These are phyloP conservation scores for Emmelina monodactyla DNA, from an alignment of 2,888 invertebrate species.

Conservation along the genomic window DNA sequence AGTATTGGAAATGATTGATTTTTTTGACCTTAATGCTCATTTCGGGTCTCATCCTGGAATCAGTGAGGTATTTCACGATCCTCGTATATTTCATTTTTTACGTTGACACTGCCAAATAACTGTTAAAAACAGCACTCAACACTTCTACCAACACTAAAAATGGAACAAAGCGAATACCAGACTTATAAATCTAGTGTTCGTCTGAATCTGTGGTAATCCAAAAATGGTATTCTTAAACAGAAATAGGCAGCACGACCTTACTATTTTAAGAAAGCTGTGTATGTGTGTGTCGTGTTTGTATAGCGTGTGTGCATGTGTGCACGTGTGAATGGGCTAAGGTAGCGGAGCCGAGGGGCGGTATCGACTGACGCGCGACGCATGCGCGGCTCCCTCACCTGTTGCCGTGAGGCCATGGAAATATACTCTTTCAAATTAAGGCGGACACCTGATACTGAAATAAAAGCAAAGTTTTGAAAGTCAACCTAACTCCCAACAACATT, in stretches of 20 bases:
- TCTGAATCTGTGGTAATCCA: too few relatives aligned
- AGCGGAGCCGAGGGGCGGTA: slow-evolving; percentile 37
- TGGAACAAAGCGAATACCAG: too few relatives aligned
- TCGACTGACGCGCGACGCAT: slow-evolving; percentile 57
- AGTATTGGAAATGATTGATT: too few relatives aligned
- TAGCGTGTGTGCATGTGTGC: slow-evolving; percentile 30
- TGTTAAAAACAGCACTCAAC: too few relatives aligned
- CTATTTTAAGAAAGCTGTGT: background rate
- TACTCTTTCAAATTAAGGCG: slow-evolving; percentile 58
- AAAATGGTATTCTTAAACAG: background rate
- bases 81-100: too few relatives aligned
- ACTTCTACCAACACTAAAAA: too few relatives aligned
- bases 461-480: slow-evolving; percentile 32
- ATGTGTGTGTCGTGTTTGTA: slow-evolving; percentile 17
- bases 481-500: too few relatives aligned
- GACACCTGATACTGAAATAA: slow-evolving; percentile 58
- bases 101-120: too few relatives aligned
- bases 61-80: too few relatives aligned
- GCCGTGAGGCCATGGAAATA: slow-evolving; percentile 59
- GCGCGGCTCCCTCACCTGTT: slow-evolving; percentile 57
- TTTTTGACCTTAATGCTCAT: too few relatives aligned
- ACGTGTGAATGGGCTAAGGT: slow-evolving; percentile 51
- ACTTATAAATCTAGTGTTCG: too few relatives aligned
- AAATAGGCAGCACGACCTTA: background rate
- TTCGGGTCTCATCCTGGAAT: too few relatives aligned